phyloP scores from a whole-genome alignment of 2,888 invertebrate species.

The Leucophenga maculata region DNA sequence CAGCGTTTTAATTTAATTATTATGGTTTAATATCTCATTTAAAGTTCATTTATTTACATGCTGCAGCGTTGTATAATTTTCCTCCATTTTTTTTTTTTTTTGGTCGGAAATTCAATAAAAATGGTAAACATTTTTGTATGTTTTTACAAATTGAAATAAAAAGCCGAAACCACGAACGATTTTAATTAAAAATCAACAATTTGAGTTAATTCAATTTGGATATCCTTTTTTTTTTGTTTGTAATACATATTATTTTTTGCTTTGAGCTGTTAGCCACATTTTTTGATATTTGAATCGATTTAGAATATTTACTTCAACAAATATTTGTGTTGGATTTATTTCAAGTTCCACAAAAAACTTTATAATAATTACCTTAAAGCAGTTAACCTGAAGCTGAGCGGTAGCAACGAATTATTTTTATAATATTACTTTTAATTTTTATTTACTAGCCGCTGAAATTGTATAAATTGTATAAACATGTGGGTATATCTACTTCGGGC shows the following conservation, averaged over 20 bases:
- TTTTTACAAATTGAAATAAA: not conserved
- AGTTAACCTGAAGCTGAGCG: too few species aligned
- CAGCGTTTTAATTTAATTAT: slow-evolving; percentile 18
- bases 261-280: not conserved
- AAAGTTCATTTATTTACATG: slow-evolving; percentile 11
- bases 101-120: slow-evolving; percentile 2
- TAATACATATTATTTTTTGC: too few species aligned
- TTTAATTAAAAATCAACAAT: slow-evolving; percentile 11
- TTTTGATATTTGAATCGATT: too few species aligned
- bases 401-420: too few species aligned
- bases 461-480: too few species aligned
- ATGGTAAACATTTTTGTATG: not conserved
- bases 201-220: not conserved
- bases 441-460: too few species aligned
- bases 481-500: slow-evolving; percentile 97
- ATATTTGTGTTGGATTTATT: too few species aligned
- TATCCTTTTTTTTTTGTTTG: not conserved
- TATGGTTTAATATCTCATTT: slow-evolving; percentile 17
- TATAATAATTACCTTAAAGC: too few species aligned
- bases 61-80: not conserved
- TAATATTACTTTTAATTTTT: too few species aligned
- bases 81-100: not conserved
- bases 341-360: too few species aligned
- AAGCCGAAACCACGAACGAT: not conserved
- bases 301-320: too few species aligned